These are phyloP conservation scores for Hololepta plana DNA, from an alignment of 2,888 invertebrate genomes.

Conservation along the genomic window DNA sequence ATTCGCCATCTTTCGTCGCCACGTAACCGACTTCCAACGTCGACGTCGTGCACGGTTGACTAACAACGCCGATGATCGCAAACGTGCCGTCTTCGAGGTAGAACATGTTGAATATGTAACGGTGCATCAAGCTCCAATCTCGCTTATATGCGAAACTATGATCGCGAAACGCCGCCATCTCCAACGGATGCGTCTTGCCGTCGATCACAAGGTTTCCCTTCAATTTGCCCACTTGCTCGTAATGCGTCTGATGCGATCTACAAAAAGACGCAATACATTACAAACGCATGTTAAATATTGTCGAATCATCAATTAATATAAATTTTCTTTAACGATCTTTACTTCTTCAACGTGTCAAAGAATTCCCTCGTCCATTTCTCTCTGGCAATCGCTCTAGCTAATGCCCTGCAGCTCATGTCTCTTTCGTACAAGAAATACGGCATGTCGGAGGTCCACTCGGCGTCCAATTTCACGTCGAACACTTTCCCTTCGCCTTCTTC, in stretches of 20 bases:
- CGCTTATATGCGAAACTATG: conserved; percentile 59
- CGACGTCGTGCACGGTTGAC: conserved; percentile 51
- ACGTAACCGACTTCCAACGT: conserved; percentile 47
- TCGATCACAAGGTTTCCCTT: conserved; percentile 40
- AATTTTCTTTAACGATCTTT: too few relatives aligned
- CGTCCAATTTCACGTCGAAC: conserved; percentile 39
- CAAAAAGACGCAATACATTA: too few relatives aligned
- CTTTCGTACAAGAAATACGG: conserved; percentile 56
- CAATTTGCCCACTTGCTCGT: conserved; percentile 60
- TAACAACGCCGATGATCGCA: conserved; percentile 54
- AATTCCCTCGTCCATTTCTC: conserved; percentile 56
- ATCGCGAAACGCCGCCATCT: conserved; percentile 54
- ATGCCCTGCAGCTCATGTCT: conserved; percentile 42
- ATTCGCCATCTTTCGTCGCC: conserved; percentile 31
- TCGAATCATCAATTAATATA: conserved; percentile 5
- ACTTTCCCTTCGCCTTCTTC: conserved; percentile 16
- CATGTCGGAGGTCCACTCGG: conserved; percentile 42
- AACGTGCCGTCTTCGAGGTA: conserved; percentile 51
- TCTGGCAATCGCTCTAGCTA: conserved; percentile 54
- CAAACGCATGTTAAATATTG: too few relatives aligned
- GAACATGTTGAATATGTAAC: conserved; percentile 64
- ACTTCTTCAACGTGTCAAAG: conserved; percentile 47
- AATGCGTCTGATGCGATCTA: conserved; percentile 64
- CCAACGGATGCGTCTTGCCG: conserved; percentile 27
- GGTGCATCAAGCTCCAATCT: conserved; percentile 56